Conservation (phyloP, 2,113 vertebrate species). For the Lepidiolamprologus cunningtoni region DNA sequence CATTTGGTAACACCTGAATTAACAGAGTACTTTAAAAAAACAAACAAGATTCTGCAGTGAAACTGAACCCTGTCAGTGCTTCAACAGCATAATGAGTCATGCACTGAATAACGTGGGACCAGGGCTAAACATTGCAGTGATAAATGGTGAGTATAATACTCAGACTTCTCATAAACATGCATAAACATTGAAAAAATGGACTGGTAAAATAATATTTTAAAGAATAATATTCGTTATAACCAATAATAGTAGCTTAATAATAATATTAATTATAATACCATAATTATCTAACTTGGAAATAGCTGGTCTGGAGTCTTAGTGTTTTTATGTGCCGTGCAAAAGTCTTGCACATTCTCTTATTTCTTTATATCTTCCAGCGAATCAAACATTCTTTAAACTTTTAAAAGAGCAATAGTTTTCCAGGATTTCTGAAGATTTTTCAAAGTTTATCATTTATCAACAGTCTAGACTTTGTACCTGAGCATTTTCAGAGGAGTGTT, state of each 20-base stretch:
- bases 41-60: background rate
- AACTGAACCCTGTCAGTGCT: background rate
- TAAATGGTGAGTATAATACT: conserved; percentile 75
- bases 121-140: conserved; percentile 79
- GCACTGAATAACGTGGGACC: conserved; percentile 76
- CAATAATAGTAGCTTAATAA: background rate
- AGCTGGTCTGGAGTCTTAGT: background rate
- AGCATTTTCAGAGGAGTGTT: background rate
- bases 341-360: background rate
- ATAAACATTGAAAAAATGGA: background rate
- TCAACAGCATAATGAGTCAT: conserved; percentile 78
- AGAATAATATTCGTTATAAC: background rate
- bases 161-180: background rate
- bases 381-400: background rate
- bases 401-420: background rate
- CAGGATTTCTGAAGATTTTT: background rate
- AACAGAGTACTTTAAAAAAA: background rate
- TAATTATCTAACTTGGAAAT: background rate
- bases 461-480: background rate
- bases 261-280: background rate
- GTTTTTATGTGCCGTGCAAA: background rate
- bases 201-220: background rate
- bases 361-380: background rate
- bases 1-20: background rate
- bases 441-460: background rate